Percentiles rank a stretch among this genome's conserved stretches.
These are phyloP conservation scores for Tarsius wallacei DNA, from an alignment of 2,797 vertebrate genomes.

Conservation along the genomic window DNA sequence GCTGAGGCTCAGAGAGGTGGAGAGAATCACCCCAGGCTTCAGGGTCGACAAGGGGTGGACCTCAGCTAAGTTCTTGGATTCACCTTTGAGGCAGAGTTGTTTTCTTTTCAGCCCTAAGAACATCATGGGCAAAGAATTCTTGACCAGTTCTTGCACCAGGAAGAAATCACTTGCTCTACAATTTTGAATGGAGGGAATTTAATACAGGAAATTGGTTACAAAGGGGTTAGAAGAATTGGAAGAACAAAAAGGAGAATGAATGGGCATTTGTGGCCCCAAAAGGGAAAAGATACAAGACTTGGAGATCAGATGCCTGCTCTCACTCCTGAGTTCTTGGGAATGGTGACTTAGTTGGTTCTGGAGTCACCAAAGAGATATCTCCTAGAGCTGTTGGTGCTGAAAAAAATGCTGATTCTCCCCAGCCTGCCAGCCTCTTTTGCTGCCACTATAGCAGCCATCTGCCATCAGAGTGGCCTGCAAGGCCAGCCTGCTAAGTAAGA, in stretches of 20 bases:
- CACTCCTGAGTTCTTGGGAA: background rate
- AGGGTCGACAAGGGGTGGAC: background rate
- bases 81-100: background rate
- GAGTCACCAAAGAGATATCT: background rate
- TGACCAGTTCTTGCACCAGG: background rate
- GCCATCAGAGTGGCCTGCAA: background rate
- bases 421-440: background rate
- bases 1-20: background rate
- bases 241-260: background rate
- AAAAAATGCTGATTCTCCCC: background rate
- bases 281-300: fast-evolving
- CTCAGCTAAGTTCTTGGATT: background rate
- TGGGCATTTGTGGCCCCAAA: background rate
- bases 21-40: background rate
- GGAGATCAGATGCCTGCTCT: background rate
- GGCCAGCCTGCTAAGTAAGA: too few species aligned
- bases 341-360: background rate
- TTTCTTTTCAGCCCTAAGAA: background rate
- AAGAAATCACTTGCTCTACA: background rate
- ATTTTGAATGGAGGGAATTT: background rate
- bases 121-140: background rate
- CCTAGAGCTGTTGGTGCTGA: background rate
- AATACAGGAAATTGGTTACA: background rate
- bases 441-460: background rate
- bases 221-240: background rate